These are phyloP conservation scores for Hemiprocne comata DNA, from an alignment of 2,113 vertebrate genomes.

Conservation along the genomic window DNA sequence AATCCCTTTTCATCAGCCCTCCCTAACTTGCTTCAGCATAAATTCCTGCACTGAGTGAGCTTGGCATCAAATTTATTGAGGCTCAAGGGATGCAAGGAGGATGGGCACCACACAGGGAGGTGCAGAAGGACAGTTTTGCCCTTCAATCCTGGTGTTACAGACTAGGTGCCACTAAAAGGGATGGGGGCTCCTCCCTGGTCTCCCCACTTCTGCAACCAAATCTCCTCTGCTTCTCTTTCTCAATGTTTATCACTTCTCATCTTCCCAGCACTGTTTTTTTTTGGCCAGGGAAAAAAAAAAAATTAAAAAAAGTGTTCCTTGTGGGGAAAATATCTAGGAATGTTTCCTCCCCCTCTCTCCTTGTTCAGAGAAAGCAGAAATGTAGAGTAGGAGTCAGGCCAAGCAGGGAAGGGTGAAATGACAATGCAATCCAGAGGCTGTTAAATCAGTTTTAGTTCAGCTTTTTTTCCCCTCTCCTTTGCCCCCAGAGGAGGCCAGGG, in stretches of 20 bases:
- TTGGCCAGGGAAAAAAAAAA: background rate
- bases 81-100: background rate
- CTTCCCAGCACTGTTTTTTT: background rate
- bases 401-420: background rate
- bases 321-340: background rate
- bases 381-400: background rate
- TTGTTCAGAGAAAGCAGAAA: background rate
- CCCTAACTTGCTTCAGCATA: background rate
- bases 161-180: background rate
- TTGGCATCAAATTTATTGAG: fast-evolving
- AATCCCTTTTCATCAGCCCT: background rate
- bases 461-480: background rate
- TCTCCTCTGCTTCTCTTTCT: background rate
- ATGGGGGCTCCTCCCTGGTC: background rate
- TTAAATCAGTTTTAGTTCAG: background rate
- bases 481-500: constrained; percentile 62
- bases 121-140: background rate
- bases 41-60: background rate
- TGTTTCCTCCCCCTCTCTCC: background rate
- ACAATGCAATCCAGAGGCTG: background rate
- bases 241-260: background rate
- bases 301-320: background rate
- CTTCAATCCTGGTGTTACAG: fast-evolving
- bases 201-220: background rate
- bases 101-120: fast-evolving